Percentiles rank a stretch among this genome's conserved stretches.
phyloP scores from a whole-genome alignment of 2,888 invertebrate species.

The Camponotus fellah region DNA sequence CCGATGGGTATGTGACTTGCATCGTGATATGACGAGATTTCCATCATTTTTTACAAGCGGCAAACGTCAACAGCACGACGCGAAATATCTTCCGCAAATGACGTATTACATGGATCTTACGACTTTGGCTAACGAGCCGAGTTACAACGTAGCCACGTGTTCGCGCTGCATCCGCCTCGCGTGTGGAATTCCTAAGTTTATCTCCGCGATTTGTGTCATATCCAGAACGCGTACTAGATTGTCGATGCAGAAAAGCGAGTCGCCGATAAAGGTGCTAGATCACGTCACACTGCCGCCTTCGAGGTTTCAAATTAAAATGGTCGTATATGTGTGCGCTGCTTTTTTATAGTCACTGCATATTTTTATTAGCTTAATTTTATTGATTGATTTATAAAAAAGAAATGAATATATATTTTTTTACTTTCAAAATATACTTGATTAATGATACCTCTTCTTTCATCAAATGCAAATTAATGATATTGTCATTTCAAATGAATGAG shows the following conservation, averaged over 20 bases:
- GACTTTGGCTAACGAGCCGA: conserved; percentile 29
- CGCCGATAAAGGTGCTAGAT: conserved; percentile 13
- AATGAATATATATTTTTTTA: not conserved
- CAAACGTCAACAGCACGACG: not conserved
- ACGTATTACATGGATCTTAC: conserved; percentile 35
- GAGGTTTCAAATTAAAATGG: not conserved
- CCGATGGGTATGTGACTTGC: conserved; percentile 24
- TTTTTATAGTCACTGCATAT: not conserved
- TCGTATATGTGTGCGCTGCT: not conserved
- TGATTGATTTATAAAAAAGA: not conserved
- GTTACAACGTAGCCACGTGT: conserved; percentile 39
- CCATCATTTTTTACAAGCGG: conserved; percentile 37
- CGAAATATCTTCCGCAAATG: conserved; percentile 19
- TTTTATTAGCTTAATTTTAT: not conserved
- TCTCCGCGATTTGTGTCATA: conserved; percentile 22
- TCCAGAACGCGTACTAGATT: conserved; percentile 1
- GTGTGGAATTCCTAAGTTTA: conserved; percentile 31
- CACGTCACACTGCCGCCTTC: conserved; percentile 10
- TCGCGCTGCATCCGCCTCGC: conserved; percentile 48
- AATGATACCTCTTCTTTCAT: not conserved
- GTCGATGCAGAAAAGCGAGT: conserved; percentile 16
- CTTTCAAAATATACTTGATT: not conserved
- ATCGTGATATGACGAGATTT: conserved; percentile 17
- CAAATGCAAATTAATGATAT: not conserved
- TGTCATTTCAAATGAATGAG: not conserved